These are phyloP conservation scores for Thinocorus orbignyianus DNA, from an alignment of 2,113 vertebrate species.

Conservation along the genomic window DNA sequence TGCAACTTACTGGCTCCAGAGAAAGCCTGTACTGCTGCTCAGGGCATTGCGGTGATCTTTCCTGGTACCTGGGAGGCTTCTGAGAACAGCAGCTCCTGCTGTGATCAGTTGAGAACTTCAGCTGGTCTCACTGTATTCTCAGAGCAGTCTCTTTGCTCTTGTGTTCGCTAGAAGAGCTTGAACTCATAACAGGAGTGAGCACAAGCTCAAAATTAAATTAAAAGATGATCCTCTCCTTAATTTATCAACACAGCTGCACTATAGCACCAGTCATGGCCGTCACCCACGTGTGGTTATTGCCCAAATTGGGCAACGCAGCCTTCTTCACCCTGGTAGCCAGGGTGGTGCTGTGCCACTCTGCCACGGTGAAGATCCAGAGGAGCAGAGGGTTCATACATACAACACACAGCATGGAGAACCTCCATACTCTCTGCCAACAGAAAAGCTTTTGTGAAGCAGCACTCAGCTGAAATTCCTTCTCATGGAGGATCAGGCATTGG, in stretches of 20 bases:
- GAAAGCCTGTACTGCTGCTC: neutral
- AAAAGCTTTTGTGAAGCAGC: neutral
- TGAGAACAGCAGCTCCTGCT: neutral
- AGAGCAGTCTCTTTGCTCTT: neutral
- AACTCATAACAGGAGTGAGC: accelerated
- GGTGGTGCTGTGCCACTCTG: neutral
- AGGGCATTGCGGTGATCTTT: neutral
- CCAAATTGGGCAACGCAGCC: neutral
- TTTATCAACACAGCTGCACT: neutral
- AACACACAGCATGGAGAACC: too few species aligned
- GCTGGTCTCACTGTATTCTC: neutral
- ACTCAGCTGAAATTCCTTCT: neutral
- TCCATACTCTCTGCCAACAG: neutral
- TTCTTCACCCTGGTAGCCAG: accelerated
- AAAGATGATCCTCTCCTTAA: neutral
- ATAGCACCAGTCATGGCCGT: neutral
- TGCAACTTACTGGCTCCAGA: neutral
- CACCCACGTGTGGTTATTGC: accelerated
- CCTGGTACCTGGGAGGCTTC: neutral
- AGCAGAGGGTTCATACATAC: accelerated
- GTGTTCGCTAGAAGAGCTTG: neutral
- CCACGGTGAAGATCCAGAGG: accelerated
- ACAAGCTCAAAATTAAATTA: neutral
- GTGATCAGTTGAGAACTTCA: accelerated
- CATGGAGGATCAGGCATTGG: neutral